These are phyloP conservation scores for Andrena trimmerana DNA, from an alignment of 2,888 invertebrate species.

Conservation along the genomic window DNA sequence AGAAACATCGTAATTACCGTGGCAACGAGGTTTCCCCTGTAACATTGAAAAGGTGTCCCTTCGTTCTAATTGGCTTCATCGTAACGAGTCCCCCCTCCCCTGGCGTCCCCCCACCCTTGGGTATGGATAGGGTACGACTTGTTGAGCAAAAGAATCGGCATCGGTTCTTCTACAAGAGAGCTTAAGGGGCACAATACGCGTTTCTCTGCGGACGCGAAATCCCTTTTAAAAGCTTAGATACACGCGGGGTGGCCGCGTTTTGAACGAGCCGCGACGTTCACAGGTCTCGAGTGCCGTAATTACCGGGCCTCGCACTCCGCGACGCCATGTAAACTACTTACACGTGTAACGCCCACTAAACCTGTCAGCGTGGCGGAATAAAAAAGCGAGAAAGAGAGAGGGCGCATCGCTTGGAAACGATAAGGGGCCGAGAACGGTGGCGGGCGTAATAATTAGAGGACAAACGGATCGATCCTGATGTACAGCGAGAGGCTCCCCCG, in stretches of 20 bases:
- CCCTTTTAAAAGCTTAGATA: constrained; percentile 44
- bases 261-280: constrained; percentile 68
- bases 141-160: constrained; percentile 61
- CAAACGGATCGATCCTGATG: constrained; percentile 62
- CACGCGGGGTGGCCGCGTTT: constrained; percentile 41
- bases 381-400: constrained; percentile 50
- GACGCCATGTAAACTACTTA: constrained; percentile 73
- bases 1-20: constrained; percentile 48
- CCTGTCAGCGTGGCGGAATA: constrained; percentile 52
- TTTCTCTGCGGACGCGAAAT: constrained; percentile 51
- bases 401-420: constrained; percentile 41
- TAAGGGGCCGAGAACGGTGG: constrained; percentile 69
- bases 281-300: constrained; percentile 81
- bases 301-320: constrained; percentile 72
- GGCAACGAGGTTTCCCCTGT: constrained; percentile 19
- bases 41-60: constrained; percentile 57
- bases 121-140: constrained; percentile 51
- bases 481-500: not conserved
- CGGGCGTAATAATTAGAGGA: constrained; percentile 82
- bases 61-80: constrained; percentile 62
- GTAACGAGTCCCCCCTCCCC: constrained; percentile 18
- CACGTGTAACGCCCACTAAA: constrained; percentile 72
- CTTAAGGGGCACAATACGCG: constrained; percentile 40
- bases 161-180: constrained; percentile 37
- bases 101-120: not conserved